These are phyloP conservation scores for Conchocele bisecta DNA, from an alignment of 2,888 invertebrate species.

Conservation along the genomic window DNA sequence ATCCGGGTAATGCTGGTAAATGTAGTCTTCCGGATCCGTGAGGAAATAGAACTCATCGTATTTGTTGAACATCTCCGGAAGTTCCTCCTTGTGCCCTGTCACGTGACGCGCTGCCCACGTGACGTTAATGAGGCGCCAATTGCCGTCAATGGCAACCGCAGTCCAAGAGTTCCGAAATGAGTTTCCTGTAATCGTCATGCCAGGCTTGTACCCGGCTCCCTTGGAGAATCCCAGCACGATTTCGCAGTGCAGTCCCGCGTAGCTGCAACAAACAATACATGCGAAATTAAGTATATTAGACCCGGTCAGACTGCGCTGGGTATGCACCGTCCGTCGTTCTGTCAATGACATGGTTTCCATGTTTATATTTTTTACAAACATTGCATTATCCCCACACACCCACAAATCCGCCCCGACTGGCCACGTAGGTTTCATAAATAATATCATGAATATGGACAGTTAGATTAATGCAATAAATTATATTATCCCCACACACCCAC, in stretches of 20 bases:
- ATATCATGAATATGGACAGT: too few relatives aligned
- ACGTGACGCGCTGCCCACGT: conserved; percentile 97
- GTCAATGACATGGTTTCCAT: too few relatives aligned
- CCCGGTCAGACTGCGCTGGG: too few relatives aligned
- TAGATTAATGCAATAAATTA: too few relatives aligned
- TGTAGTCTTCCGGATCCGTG: conserved; percentile 82
- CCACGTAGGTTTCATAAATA: too few relatives aligned
- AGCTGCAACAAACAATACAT: conserved; percentile 85
- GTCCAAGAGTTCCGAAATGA: conserved; percentile 99
- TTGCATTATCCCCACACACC: too few relatives aligned
- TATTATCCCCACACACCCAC: too few relatives aligned
- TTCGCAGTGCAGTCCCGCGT: conserved; percentile 98
- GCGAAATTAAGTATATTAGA: too few relatives aligned
- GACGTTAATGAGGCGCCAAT: conserved; percentile 99
- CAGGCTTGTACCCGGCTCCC: conserved; percentile 99
- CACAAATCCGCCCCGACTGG: too few relatives aligned
- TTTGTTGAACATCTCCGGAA: conserved; percentile 77
- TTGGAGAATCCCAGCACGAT: conserved; percentile 99
- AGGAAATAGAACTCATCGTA: conserved; percentile 83
- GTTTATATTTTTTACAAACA: too few relatives aligned
- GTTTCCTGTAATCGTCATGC: conserved; percentile 84
- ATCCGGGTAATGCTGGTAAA: conserved; percentile 82
- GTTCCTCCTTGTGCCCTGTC: conserved; percentile 74
- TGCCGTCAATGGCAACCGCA: conserved; percentile 98
- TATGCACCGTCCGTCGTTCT: too few relatives aligned